These are phyloP conservation scores for Reticulitermes lucifugus DNA, from an alignment of 2,888 invertebrate species.

Conservation along the genomic window DNA sequence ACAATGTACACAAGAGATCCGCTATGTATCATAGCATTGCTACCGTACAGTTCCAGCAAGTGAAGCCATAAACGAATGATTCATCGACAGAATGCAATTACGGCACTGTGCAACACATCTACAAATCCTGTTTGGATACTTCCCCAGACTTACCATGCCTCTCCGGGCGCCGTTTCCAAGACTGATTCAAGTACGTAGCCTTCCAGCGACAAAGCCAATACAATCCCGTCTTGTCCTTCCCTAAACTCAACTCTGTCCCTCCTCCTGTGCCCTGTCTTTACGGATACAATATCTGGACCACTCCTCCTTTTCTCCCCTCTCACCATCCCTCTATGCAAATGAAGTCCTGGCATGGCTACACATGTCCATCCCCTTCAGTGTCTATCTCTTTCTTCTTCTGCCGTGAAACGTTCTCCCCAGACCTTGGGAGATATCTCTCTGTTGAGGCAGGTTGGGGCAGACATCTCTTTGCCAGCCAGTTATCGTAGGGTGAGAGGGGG, in stretches of 20 bases:
- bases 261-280: not conserved
- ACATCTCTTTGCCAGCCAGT: constrained; percentile 13
- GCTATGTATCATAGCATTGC: no score
- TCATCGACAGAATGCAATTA: not conserved
- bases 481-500: not conserved
- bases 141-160: not conserved
- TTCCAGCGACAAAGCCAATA: not conserved
- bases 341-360: constrained; percentile 8
- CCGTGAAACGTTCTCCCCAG: not conserved
- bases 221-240: constrained; percentile 23
- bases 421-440: constrained; percentile 8
- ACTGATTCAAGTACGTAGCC: not conserved
- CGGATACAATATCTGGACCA: no score
- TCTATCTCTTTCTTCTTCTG: constrained; percentile 4
- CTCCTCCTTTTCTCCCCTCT: not conserved
- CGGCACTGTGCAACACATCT: not conserved
- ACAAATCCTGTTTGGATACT: not conserved
- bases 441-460: constrained; percentile 8
- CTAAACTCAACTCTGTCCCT: not conserved
- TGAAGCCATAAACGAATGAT: not conserved
- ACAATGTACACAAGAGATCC: no score
- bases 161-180: not conserved
- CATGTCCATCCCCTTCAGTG: constrained; percentile 9
- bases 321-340: constrained; percentile 3
- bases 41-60: not conserved